phyloP scores from a whole-genome alignment of 2,113 vertebrate species.

The Pycnonotus jocosus region DNA sequence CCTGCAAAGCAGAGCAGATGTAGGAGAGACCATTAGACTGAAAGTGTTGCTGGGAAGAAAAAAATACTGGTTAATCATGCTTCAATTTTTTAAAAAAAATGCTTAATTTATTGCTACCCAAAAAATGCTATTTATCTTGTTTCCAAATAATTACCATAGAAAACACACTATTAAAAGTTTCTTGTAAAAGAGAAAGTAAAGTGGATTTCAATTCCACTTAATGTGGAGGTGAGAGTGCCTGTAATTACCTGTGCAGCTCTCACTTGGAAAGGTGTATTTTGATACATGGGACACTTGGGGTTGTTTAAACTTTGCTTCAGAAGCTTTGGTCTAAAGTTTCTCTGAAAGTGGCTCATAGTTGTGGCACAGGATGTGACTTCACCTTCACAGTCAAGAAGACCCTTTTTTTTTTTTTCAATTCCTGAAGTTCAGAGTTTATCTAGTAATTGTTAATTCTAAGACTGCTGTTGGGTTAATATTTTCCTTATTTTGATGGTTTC shows the following conservation, averaged over 20 bases:
- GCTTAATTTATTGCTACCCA: not conserved
- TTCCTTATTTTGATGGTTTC: not conserved
- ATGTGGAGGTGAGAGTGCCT: not conserved
- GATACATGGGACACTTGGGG: not conserved
- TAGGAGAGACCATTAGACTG: not conserved
- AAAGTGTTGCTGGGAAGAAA: not conserved
- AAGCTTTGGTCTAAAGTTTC: not conserved
- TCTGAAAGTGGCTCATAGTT: not conserved
- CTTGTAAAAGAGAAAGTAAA: not conserved
- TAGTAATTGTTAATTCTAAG: not conserved
- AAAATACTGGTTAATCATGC: not conserved
- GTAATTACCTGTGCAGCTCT: not conserved
- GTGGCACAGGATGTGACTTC: not conserved
- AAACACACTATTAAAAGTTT: not conserved
- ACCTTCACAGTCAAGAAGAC: not conserved
- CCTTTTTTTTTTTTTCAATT: not conserved
- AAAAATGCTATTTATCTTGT: not conserved
- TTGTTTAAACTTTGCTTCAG: not conserved
- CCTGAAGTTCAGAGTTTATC: not conserved
- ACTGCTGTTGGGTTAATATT: not conserved
- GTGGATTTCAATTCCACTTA: not conserved
- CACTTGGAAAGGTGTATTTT: not conserved
- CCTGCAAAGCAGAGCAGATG: not conserved
- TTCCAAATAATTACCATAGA: not conserved
- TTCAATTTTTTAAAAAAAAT: fast-evolving